These are phyloP conservation scores for Falco punctatus DNA, from an alignment of 2,113 vertebrate genomes.

Conservation along the genomic window DNA sequence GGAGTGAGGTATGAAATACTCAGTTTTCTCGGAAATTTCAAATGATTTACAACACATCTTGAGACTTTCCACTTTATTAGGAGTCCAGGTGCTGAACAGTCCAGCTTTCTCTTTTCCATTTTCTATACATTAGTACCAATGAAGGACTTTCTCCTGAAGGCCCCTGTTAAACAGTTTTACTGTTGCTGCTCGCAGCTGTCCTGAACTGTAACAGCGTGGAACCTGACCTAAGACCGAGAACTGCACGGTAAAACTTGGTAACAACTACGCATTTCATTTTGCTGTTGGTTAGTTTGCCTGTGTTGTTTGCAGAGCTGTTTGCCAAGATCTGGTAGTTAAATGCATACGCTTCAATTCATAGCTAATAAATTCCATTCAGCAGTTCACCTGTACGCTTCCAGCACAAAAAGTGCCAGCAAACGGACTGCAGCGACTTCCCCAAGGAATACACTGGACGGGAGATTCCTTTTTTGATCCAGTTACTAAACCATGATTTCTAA, in stretches of 20 bases:
- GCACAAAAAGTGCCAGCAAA: background rate
- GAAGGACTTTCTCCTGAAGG: background rate
- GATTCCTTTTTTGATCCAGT: background rate
- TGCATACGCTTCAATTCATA: background rate
- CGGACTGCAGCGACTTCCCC: background rate
- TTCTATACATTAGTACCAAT: background rate
- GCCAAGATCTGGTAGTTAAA: background rate
- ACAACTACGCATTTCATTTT: background rate
- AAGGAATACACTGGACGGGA: background rate
- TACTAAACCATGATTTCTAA: background rate
- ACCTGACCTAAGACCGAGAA: background rate
- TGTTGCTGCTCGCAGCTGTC: background rate
- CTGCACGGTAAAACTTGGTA: background rate
- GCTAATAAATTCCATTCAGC: background rate
- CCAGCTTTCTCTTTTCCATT: background rate
- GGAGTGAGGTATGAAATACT: background rate
- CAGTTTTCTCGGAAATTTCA: background rate
- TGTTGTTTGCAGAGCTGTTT: background rate
- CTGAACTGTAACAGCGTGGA: background rate
- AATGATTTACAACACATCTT: rapidly evolving
- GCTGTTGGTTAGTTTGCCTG: background rate
- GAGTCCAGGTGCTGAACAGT: background rate
- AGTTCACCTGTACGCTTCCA: background rate
- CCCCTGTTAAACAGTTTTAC: background rate
- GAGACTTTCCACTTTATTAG: background rate